phyloP scores from a whole-genome alignment of 2,888 invertebrate genomes.

The Carpatolechia fugitivella region DNA sequence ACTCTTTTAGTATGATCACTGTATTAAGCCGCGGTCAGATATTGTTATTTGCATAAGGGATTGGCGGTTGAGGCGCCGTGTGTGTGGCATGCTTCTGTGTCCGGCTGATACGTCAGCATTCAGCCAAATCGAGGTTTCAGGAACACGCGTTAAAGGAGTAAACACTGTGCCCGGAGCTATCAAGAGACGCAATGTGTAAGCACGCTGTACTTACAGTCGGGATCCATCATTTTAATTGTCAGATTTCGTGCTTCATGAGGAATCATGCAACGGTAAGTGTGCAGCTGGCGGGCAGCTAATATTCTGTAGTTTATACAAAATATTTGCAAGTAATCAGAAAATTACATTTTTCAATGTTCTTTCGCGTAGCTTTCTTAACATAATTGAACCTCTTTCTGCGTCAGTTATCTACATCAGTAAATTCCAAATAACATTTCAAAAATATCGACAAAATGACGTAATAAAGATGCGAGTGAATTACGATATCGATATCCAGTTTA shows the following conservation, averaged over 20 bases:
- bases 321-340: background rate
- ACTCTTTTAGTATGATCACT: slow-evolving; percentile 43
- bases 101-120: slow-evolving; percentile 42
- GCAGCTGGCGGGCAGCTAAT: slow-evolving; percentile 5
- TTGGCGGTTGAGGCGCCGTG: slow-evolving; percentile 48
- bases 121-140: slow-evolving; percentile 59
- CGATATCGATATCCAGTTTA: slow-evolving; percentile 60
- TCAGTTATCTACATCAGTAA: background rate
- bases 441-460: slow-evolving; percentile 37
- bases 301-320: slow-evolving; percentile 1
- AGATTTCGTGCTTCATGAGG: slow-evolving; percentile 29
- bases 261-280: slow-evolving; percentile 13
- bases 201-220: slow-evolving; percentile 26
- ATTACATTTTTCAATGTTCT: background rate
- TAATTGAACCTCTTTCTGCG: no score
- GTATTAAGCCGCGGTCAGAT: slow-evolving; percentile 48
- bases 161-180: slow-evolving; percentile 36
- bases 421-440: no score
- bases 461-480: slow-evolving; percentile 65
- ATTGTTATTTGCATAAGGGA: slow-evolving; percentile 65
- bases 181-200: slow-evolving; percentile 32
- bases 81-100: slow-evolving; percentile 55
- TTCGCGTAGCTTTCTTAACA: background rate
- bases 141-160: slow-evolving; percentile 50
- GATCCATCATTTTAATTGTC: slow-evolving; percentile 42